Conservation (phyloP, 2,888 invertebrate species). For the Caenorhabditis drosophilae region DNA sequence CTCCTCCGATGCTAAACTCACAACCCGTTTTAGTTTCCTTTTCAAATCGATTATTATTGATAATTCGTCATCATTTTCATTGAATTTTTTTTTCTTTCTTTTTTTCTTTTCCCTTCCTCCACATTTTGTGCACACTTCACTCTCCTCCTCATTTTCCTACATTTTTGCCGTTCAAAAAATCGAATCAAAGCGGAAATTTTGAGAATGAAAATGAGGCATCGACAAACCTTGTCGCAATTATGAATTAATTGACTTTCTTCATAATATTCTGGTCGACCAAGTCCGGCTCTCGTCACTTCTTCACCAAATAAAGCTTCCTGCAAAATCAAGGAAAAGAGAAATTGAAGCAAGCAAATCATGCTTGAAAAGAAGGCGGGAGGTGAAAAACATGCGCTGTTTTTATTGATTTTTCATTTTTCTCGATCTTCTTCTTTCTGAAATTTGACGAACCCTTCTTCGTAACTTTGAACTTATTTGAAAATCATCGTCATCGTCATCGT, state of each 20-base stretch:
- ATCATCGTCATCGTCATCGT: constrained; percentile 6
- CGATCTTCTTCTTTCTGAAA: not conserved
- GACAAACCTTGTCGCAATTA: constrained; percentile 37
- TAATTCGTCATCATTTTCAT: too few relatives aligned
- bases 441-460: constrained; percentile 11
- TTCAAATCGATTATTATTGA: too few relatives aligned
- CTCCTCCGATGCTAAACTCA: too few relatives aligned
- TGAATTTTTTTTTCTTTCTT: too few relatives aligned
- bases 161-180: too few relatives aligned
- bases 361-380: not conserved
- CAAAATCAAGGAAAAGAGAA: constrained; percentile 10
- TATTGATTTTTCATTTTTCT: not conserved
- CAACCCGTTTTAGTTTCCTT: too few relatives aligned
- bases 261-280: constrained; percentile 36
- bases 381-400: not conserved
- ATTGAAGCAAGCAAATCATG: constrained; percentile 11
- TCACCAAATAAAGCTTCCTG: constrained; percentile 41
- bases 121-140: too few relatives aligned
- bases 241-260: constrained; percentile 28
- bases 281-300: constrained; percentile 38
- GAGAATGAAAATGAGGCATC: too few relatives aligned
- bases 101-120: too few relatives aligned
- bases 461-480: constrained; percentile 4
- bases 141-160: too few relatives aligned
- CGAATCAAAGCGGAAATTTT: too few relatives aligned